Evolutionary conservation across 2,113 vertebrate genomes (phyloP), one percentile per base, ranked within the genome.

Genomic region (Pantherophis guttatus): DNA sequence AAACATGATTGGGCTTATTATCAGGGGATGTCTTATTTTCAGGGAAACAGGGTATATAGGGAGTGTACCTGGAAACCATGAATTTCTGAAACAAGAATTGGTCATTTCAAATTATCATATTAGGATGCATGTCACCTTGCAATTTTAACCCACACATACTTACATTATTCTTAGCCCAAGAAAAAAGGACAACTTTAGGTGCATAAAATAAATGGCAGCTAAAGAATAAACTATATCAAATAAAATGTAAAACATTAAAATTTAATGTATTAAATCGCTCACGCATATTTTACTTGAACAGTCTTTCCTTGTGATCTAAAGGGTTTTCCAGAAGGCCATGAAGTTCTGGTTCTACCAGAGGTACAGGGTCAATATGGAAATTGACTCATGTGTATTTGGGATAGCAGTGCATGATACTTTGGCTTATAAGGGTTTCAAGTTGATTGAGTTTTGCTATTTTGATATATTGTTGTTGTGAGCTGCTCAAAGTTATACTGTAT

Each of bases 151-250:
- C 48, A 26, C 21, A 48, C 44, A 86, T 48, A 86, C 44, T 23
- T 86, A 86, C 21, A 24, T 10, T 86, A 21, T 50, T 44, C 44
- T 48, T 24, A 52, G n/a, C 48, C 5, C 9, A 86, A 19, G 48
- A 48, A 85, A 39, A 39, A 39, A 85, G 8, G 9, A 44, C 26
- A 29, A 29, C 62, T 65, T 29, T 65, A 65, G 10, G n/a, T 29
- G 62, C 26, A 65, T 65, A 65, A 65, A 65, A 65, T n/a, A 65
- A 65, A n/a, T 94, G 92, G 94, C 96, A 88, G 96, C 92, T 0
- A 0, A 95, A 95, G 92, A 96, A 96, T 96, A 96, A 96, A 96
- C 95, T 95, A 88, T 81, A 93, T 95, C 95, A 97, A 96, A 96
- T 95, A 96, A 92, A 93, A 91, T 95, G 91, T 95, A 89, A 65